Evolutionary conservation across 2,113 vertebrate species (phyloP).

Genomic region (Ophthalmolycus amberensis): DNA sequence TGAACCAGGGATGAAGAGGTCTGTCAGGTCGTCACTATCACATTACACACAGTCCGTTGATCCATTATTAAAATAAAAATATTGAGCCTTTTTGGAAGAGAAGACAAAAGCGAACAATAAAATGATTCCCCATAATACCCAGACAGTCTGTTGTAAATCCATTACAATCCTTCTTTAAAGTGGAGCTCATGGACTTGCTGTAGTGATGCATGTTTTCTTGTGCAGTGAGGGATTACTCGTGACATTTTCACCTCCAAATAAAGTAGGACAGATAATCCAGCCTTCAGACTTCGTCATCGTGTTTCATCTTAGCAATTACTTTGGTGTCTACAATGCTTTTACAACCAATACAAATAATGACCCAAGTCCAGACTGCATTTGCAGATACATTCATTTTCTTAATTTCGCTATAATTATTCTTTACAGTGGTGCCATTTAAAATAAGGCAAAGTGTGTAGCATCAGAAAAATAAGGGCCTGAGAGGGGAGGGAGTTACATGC

Average conservation of each 20-base stretch:
- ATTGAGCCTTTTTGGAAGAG: not conserved
- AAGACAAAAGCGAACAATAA: not conserved
- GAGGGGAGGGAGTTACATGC: constrained; percentile 2
- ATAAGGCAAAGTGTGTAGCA: constrained; percentile 4
- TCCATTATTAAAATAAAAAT: not conserved
- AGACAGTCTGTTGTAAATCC: not conserved
- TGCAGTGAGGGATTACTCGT: not conserved
- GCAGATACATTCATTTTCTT: not conserved
- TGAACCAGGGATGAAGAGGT: not conserved
- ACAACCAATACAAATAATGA: not conserved
- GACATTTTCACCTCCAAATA: not conserved
- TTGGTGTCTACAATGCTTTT: not conserved
- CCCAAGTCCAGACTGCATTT: not conserved
- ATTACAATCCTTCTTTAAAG: not conserved
- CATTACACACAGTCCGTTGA: not conserved
- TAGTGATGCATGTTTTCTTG: not conserved
- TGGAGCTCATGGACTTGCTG: not conserved
- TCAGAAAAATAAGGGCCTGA: not conserved
- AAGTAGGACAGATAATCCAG: not conserved
- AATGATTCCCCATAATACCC: too few species aligned
- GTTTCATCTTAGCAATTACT: not conserved
- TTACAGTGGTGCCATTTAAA: not conserved
- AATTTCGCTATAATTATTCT: not conserved
- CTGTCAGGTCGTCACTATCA: too few species aligned
- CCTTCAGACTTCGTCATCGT: not conserved